Conservation (phyloP, 2,888 invertebrate species). For the Homarus gammarus region DNA sequence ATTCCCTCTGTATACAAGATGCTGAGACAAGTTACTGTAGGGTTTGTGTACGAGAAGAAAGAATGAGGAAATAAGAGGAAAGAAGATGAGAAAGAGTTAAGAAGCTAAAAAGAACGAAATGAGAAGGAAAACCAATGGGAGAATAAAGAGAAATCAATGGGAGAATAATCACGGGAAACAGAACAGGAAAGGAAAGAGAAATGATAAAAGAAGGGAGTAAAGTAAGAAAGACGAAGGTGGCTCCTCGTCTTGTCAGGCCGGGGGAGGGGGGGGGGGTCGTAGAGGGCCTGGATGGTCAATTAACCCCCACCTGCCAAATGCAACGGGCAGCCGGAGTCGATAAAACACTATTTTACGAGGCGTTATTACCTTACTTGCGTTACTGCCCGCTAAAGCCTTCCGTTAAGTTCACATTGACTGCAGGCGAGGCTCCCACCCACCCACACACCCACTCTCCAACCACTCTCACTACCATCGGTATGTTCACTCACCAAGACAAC, state of each 20-base stretch:
- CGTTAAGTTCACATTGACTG: background rate
- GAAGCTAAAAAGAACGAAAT: background rate
- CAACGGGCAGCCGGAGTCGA: background rate
- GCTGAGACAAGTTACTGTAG: constrained; percentile 4
- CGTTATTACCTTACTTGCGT: background rate
- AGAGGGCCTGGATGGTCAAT: background rate
- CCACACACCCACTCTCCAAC: background rate
- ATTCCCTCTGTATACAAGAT: no score
- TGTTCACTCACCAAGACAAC: no score
- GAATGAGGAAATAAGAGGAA: background rate
- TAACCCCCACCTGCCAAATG: constrained; percentile 1
- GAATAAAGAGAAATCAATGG: background rate
- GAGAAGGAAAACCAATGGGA: background rate
- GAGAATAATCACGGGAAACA: background rate
- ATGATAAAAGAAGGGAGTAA: background rate
- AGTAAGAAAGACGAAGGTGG: constrained; percentile 1
- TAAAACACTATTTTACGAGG: background rate
- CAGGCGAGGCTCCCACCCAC: no score
- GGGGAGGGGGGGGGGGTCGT: background rate
- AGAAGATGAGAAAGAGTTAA: background rate
- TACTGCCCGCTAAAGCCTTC: background rate
- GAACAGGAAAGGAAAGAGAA: background rate
- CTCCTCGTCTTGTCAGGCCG: background rate
- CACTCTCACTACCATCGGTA: no score
- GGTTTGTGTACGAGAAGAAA: constrained; percentile 4